Evolutionary conservation across 64 coral and sea anemone species (phyloP), one percentile per base, ranked within the genome.

Genomic region (Montipora foliosa): DNA sequence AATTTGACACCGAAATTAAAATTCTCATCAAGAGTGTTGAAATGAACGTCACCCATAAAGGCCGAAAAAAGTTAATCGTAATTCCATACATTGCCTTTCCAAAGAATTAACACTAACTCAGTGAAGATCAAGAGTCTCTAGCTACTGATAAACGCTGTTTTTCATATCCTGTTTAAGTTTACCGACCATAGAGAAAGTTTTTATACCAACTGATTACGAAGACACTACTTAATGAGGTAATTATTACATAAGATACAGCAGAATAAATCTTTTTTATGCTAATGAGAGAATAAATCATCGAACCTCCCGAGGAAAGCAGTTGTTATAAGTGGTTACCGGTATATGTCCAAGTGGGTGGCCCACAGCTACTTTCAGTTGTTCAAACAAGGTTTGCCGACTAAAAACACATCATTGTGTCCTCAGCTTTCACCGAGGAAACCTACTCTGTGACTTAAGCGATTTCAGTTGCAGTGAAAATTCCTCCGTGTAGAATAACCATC

Each of bases 191-290:
- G 81, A 89, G 76, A 83, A 98, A 95, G 96, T 98, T 95, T 91
- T 98, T 91, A 94, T 95, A 98, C 90, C 89, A 75, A 87, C 60
- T 98, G 92, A 98, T 98, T 98, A 95, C 90, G 89, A 98, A 91
- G 68, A 84, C 96, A 98, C 90, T 78, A 83, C 69, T 53, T 97
- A 97, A 97, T 97, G 89, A 95, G 93, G 89, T 98, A 98, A 98
- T 98, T 98, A 98, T 91, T 92, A 91, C 93, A 98, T 98, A 84
- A 74, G 82, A 91, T 92, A 50, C 74, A 77, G 81, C 52, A 91
- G 89, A 83, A 80, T 98, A 93, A 98, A 92, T 77, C 96, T 95
- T 95, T 95, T 98, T 88, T 77, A 98, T 98, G 96, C 89, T 98
- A 98, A 98, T 97, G 92, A 84, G 90, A 71, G 89, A 87, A 97